Base-by-base conservation (phyloP, 2,797 vertebrate species). In the Syndactyla subalaris region DNA sequence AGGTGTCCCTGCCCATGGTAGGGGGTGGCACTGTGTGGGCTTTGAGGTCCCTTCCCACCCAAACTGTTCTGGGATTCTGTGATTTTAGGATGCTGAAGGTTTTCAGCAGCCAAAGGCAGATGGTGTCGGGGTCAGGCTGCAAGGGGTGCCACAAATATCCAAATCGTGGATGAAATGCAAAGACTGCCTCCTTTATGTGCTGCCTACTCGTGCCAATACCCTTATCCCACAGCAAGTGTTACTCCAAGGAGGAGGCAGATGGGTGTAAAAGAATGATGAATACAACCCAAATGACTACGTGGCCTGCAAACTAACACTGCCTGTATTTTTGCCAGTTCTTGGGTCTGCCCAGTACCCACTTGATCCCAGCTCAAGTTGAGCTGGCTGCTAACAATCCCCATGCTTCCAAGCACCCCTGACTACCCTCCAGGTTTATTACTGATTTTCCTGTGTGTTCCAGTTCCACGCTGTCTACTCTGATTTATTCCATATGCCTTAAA, bases 401-500 rank as follows among this genome's bases (percentile, higher is more conserved):
- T 17, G 10, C 81, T 90, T 92, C 89, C 82, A 77, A 72, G 62
- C 49, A 75, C 48, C 41, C 68, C 85, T 61, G 45, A 83, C 19
- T 83, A n/a, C 72, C 32, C 78, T 88, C 41, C 62, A 54, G 65
- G 79, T 86, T 91, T 36, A 12, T 80, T 83, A 5, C 88, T 83
- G 76, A 12, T 68, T 89, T 83, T n/a, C 48, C 75, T 62, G 32
- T 79, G 84, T 74, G 46, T 67, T 94, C 71, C 85, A 93, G 72
- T 87, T 91, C 75, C 65, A 46, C 2, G 3, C 48, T 94, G 75
- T 74, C 93, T 73, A 13, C 41, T 39, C 85, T 91, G 91, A 94
- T 96, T 89, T 89, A 71, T 88, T 93, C 89, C 87, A 89, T 65
- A 88, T 94, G 95, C 70, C 75, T 92, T 43, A 61, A 88, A 94